Conservation (phyloP, 2,888 invertebrate species). For the Baronia brevicornis region DNA sequence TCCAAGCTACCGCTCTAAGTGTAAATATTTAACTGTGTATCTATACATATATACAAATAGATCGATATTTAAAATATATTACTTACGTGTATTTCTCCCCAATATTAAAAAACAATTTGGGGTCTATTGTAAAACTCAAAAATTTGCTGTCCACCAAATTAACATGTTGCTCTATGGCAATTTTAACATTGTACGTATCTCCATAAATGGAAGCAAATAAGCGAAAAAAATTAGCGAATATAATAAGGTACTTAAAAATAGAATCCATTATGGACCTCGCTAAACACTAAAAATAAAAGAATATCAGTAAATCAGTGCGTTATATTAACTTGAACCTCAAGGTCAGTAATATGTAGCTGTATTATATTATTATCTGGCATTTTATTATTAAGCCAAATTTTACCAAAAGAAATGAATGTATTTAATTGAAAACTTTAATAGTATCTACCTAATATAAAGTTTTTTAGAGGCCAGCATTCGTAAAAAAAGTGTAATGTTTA, state of each 20-base stretch:
- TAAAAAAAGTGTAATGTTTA: too few relatives aligned
- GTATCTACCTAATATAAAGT: too few relatives aligned
- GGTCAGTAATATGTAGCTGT: constrained; percentile 28
- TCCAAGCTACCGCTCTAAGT: too few relatives aligned
- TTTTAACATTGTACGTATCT: constrained; percentile 71
- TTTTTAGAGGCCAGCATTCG: too few relatives aligned
- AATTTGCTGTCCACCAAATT: constrained; percentile 81
- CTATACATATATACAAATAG: too few relatives aligned
- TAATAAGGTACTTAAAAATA: constrained; percentile 4
- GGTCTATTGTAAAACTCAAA: constrained; percentile 83
- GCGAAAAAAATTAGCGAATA: constrained; percentile 14
- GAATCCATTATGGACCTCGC: constrained; percentile 10
- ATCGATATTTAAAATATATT: too few relatives aligned
- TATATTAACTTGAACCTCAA: constrained; percentile 16
- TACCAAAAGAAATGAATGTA: too few relatives aligned
- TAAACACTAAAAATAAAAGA: constrained; percentile 11
- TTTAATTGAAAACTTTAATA: too few relatives aligned
- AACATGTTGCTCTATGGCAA: constrained; percentile 77
- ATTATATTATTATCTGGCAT: constrained; percentile 14
- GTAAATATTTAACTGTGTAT: too few relatives aligned
- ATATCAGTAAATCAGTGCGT: not conserved
- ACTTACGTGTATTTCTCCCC: constrained; percentile 48
- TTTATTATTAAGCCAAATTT: constrained; percentile 3
- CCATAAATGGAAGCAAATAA: constrained; percentile 23
- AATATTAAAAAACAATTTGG: constrained; percentile 73